phyloP scores from a whole-genome alignment of 1,140 invertebrate species.

The Zaprionus africanus region DNA sequence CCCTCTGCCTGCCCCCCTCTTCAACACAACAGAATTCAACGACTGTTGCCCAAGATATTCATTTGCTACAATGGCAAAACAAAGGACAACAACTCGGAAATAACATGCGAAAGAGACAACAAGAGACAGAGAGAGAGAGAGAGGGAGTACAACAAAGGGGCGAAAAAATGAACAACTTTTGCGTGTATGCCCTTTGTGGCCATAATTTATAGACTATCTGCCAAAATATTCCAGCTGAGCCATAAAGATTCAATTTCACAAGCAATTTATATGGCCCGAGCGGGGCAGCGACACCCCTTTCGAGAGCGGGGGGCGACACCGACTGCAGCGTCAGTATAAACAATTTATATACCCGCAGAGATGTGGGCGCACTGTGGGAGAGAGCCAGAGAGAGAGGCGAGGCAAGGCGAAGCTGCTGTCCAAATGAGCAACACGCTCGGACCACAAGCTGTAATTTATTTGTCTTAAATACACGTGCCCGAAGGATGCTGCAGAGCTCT shows the following conservation, averaged over 20 bases:
- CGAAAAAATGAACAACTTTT: conserved; percentile 60
- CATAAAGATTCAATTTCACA: conserved; percentile 83
- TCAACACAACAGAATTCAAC: conserved; percentile 67
- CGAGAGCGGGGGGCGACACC: neutral
- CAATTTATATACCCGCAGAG: conserved; percentile 51
- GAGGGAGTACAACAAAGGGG: conserved; percentile 15
- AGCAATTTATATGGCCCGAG: conserved; percentile 76
- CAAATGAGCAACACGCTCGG: conserved; percentile 71
- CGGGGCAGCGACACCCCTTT: conserved; percentile 52
- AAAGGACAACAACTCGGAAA: conserved; percentile 37
- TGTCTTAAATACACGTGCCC: conserved; percentile 55
- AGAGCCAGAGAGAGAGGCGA: neutral
- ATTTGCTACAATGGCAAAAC: conserved; percentile 64
- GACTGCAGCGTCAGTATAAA: conserved; percentile 36
- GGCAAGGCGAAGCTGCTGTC: neutral
- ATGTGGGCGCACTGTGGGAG: conserved; percentile 30
- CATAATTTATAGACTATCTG: conserved; percentile 83
- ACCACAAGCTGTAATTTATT: conserved; percentile 69
- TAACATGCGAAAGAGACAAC: conserved; percentile 49
- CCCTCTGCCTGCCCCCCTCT: conserved; percentile 22
- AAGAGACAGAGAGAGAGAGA: conserved; percentile 26
- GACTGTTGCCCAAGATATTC: conserved; percentile 65
- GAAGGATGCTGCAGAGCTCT: neutral
- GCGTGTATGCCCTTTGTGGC: conserved; percentile 78
- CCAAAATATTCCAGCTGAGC: conserved; percentile 83